Evolutionary conservation across 2,113 vertebrate species (phyloP).

Genomic region (Zosterops pallidus): DNA sequence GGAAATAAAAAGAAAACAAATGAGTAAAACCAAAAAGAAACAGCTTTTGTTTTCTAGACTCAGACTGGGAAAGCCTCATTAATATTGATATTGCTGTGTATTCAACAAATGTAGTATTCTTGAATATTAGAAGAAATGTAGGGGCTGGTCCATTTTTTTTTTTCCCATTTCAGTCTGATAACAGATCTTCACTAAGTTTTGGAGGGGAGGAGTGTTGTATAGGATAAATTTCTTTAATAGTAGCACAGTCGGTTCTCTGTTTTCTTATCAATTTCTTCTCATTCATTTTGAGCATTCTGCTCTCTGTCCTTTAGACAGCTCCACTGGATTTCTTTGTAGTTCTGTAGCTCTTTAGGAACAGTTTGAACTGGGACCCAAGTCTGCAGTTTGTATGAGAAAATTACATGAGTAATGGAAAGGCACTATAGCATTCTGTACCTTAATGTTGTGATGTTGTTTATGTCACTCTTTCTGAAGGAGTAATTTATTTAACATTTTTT

Average conservation of each 20-base stretch:
- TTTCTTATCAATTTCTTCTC: neutral
- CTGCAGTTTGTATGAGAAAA: neutral
- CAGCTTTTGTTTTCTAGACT: slow-evolving; percentile 2
- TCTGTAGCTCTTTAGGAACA: neutral
- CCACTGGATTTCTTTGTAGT: neutral
- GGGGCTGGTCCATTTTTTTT: neutral
- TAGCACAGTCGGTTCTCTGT: neutral
- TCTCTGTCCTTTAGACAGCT: neutral
- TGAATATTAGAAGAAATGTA: neutral
- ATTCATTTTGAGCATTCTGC: neutral
- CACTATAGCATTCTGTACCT: neutral
- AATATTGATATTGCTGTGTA: neutral
- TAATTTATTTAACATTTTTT: neutral
- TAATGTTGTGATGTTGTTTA: neutral
- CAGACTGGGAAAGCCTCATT: neutral
- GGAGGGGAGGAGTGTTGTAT: neutral
- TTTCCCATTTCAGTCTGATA: neutral
- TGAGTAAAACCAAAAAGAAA: neutral
- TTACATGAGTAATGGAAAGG: neutral
- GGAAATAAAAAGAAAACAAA: neutral
- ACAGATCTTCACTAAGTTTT: neutral
- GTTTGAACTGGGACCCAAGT: neutral
- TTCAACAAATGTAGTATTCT: neutral
- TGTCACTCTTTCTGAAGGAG: neutral
- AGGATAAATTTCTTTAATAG: neutral